Base-by-base conservation (phyloP, 2,113 vertebrate genomes). In the Proterorhinus semilunaris region DNA sequence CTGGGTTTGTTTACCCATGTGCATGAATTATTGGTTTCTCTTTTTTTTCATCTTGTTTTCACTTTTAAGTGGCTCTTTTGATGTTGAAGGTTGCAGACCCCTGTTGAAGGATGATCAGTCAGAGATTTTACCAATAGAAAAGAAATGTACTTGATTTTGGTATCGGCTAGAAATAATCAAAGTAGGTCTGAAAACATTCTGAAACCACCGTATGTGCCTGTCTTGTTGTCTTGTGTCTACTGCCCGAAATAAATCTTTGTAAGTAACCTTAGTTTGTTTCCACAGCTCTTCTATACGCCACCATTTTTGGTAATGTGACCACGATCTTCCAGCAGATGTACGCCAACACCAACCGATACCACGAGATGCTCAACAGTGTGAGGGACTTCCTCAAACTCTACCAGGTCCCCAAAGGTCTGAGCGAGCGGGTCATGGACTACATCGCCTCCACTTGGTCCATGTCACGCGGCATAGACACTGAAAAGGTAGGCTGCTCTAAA, bases 241-340 rank as follows among this genome's bases (percentile, higher is more conserved):
- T 12, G 54, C 15, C 13, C 1, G 13, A 45, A 42, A 8, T 9
- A 44, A n/a, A 45, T 44, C 6, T 13, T 11, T n/a, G 48, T 7
- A 36, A 44, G 71, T 58, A 6, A 48, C 7, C 1, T 46, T 55
- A 1, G 0, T 49, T 11, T 54, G 66, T 86, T 47, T 82, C 75
- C 73, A 3, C 88, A 99, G 98, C 98, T 27, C 95, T 99, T 69
- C 94, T 99, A 9, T 99, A 99, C 52, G 98, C 98, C 91, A 99
- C 98, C 88, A 99, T 99, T 91, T 99, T 99, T 58, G 98, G 98
- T 90, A 99, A 99, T 0, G 98, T 99, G 90, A 99, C 98, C 6
- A 99, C 98, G 36, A 99, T 99, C 87, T 99, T 99, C 92, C 98
- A 99, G 90, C 98, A 99, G 90, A 99, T 99, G 98, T 99, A 99